Evolutionary conservation across 1,140 invertebrate genomes (phyloP).

Genomic region (Drosophila insularis): DNA sequence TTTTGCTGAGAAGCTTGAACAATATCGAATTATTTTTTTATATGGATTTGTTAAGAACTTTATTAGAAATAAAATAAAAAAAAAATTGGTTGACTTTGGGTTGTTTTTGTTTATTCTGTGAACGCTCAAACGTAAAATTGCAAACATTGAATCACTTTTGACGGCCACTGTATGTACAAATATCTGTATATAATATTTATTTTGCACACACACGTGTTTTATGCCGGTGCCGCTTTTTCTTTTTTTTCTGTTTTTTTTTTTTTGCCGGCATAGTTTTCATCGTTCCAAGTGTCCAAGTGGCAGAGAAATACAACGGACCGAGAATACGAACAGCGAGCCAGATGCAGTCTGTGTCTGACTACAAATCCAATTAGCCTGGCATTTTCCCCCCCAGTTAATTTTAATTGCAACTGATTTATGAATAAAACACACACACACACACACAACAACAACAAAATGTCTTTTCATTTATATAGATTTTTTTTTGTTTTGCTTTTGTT

Average conservation of each 20-base stretch:
- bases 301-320: neutral
- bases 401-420: slow-evolving; percentile 79
- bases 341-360: slow-evolving; percentile 12
- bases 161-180: no score
- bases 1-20: no score
- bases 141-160: no score
- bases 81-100: no score
- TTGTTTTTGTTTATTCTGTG: no score
- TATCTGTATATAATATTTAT: no score
- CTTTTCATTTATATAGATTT: slow-evolving; percentile 11
- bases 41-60: no score
- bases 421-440: slow-evolving; percentile 52
- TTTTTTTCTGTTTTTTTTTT: neutral
- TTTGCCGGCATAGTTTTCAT: slow-evolving; percentile 7
- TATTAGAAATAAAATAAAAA: no score
- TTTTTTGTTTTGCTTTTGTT: slow-evolving; percentile 20
- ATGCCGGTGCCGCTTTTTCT: neutral
- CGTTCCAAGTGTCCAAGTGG: neutral
- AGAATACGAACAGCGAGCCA: neutral
- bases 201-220: neutral
- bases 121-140: no score
- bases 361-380: slow-evolving; percentile 76
- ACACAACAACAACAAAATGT: slow-evolving; percentile 39
- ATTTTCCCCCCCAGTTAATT: slow-evolving; percentile 68
- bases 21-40: no score